Evolutionary conservation across 2,888 invertebrate species (phyloP).

Genomic region (Erannis defoliaria): DNA sequence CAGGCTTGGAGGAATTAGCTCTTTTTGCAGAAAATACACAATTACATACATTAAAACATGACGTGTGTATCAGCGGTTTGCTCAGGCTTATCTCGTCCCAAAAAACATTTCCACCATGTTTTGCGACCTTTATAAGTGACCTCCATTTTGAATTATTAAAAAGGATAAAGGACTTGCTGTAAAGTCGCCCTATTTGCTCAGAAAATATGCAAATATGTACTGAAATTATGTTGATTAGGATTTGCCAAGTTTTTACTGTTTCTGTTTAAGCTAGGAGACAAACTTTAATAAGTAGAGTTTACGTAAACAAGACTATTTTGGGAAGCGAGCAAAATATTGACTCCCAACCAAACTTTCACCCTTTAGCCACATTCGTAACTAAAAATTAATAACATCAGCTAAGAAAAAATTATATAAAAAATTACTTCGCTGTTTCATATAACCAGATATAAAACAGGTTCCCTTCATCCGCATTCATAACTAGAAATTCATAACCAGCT

Average conservation of each 20-base stretch:
- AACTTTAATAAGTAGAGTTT: slow-evolving; percentile 10
- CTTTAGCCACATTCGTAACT: too few species aligned
- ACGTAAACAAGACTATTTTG: slow-evolving; percentile 4
- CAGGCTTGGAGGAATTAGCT: too few species aligned
- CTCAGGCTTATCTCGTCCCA: slow-evolving; percentile 11
- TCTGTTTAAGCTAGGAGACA: slow-evolving; percentile 3
- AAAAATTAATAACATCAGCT: too few species aligned
- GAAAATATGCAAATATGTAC: slow-evolving; percentile 25
- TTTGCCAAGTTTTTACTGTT: slow-evolving; percentile 11
- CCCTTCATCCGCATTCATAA: too few species aligned
- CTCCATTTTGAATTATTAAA: slow-evolving; percentile 36
- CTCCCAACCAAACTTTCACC: too few species aligned
- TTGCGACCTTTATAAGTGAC: slow-evolving; percentile 36
- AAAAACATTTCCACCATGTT: slow-evolving; percentile 24
- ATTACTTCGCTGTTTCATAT: too few species aligned
- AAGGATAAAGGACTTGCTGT: slow-evolving; percentile 16
- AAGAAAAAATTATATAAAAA: too few species aligned
- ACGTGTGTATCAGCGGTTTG: background rate
- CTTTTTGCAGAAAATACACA: too few species aligned
- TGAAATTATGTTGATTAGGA: slow-evolving; percentile 23
- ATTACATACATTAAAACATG: slow-evolving; percentile 4
- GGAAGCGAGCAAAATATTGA: background rate
- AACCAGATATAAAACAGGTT: too few species aligned
- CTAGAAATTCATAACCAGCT: too few species aligned
- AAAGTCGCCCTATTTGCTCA: slow-evolving; percentile 14